Evolutionary conservation across 2,797 vertebrate species (phyloP).

Genomic region (Falco peregrinus): DNA sequence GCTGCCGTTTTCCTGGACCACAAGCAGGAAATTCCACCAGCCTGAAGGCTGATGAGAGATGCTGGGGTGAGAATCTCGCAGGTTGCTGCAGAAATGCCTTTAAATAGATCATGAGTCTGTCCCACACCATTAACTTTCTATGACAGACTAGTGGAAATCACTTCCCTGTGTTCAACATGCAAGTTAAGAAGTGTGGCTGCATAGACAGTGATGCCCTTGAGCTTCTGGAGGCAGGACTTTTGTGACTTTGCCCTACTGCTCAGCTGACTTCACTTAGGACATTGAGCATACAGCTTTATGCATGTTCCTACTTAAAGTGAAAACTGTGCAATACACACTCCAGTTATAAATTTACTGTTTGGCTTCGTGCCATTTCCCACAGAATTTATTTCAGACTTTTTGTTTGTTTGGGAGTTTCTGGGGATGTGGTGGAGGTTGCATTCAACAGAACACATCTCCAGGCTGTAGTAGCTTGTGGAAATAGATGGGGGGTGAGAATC

Average conservation of each 20-base stretch:
- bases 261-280: background rate
- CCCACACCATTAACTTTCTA: slow-evolving; percentile 28
- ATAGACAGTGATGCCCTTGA: background rate
- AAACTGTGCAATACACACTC: background rate
- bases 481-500: background rate
- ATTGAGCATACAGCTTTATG: background rate
- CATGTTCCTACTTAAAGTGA: background rate
- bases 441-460: background rate
- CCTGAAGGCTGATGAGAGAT: slow-evolving; percentile 39
- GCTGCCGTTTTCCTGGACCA: slow-evolving; percentile 13
- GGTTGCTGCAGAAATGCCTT: slow-evolving; percentile 12
- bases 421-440: background rate
- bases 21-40: slow-evolving; percentile 43
- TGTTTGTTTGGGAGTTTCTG: background rate
- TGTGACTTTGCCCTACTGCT: background rate
- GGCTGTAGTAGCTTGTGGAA: background rate
- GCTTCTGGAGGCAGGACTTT: background rate
- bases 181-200: background rate
- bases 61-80: background rate
- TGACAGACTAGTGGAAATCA: background rate
- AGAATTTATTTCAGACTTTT: background rate
- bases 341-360: background rate
- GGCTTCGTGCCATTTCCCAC: background rate
- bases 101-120: slow-evolving; percentile 23
- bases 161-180: background rate